A percentile compares a stretch with the other conserved stretches of the same genome.
Evolutionary conservation across 2,797 vertebrate genomes (phyloP).

Genomic region (Pagetopsis macropterus): DNA sequence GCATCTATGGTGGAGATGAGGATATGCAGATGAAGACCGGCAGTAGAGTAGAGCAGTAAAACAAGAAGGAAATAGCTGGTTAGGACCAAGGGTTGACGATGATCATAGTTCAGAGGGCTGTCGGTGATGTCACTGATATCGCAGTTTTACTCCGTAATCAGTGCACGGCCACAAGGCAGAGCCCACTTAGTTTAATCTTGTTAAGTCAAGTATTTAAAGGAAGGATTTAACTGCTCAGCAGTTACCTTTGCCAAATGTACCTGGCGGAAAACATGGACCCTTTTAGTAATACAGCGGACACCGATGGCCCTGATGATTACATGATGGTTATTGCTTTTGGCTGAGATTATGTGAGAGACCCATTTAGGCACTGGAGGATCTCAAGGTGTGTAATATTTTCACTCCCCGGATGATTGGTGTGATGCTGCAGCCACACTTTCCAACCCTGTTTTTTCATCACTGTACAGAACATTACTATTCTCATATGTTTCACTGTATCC

Average conservation of each 20-base stretch:
- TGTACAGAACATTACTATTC: neutral
- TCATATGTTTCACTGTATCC: neutral
- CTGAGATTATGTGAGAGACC: conserved; percentile 26
- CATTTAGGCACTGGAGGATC: conserved; percentile 3
- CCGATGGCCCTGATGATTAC: conserved; percentile 31
- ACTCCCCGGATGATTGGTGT: conserved; percentile 1
- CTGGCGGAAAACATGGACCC: conserved; percentile 36
- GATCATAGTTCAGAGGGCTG: conserved; percentile 22
- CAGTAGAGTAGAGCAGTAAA: neutral
- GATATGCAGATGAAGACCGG: conserved; percentile 30
- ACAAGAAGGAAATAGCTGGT: neutral
- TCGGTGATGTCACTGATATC: conserved; percentile 29
- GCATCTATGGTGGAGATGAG: conserved; percentile 23
- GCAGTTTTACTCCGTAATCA: conserved; percentile 37
- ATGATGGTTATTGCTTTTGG: conserved; percentile 38
- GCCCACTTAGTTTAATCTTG: conserved; percentile 50
- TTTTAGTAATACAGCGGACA: conserved; percentile 38
- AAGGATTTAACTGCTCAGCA: conserved; percentile 36
- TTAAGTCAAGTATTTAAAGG: conserved; percentile 56
- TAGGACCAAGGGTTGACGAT: conserved; percentile 5
- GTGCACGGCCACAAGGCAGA: conserved; percentile 39
- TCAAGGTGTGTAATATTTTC: conserved; percentile 15
- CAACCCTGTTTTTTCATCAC: neutral
- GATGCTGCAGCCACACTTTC: conserved; percentile 6
- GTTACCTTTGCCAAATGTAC: conserved; percentile 49